phyloP scores from a whole-genome alignment of 1,140 invertebrate species.

The Centruroides vittatus region DNA sequence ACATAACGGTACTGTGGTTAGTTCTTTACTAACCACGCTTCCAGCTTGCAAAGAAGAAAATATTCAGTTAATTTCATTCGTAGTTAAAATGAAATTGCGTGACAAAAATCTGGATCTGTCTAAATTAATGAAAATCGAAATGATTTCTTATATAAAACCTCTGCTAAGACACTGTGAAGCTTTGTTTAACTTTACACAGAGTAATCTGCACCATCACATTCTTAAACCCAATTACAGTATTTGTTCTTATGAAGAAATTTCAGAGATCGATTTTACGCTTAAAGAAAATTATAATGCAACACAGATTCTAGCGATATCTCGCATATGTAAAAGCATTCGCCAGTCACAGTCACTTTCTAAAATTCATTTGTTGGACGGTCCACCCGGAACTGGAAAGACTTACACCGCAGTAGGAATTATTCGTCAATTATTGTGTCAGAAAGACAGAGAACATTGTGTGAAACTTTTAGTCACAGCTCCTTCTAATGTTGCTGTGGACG shows the following conservation, averaged over 20 bases:
- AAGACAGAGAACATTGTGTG: slow-evolving; percentile 12
- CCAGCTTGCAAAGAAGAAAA: not conserved
- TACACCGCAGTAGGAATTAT: slow-evolving; percentile 48
- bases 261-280: too few species aligned
- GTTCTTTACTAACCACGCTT: not conserved
- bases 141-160: slow-evolving; percentile 2
- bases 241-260: too few species aligned
- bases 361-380: slow-evolving; percentile 50
- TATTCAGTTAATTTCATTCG: not conserved
- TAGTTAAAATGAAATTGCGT: slow-evolving; percentile 1
- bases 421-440: slow-evolving; percentile 34
- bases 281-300: slow-evolving; percentile 24
- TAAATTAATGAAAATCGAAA: slow-evolving; percentile 2
- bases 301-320: slow-evolving; percentile 38
- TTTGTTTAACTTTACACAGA: too few species aligned
- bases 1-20: not conserved
- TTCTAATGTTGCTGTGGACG: slow-evolving; percentile 68
- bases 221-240: too few species aligned
- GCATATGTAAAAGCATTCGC: slow-evolving; percentile 27
- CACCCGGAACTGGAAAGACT: slow-evolving; percentile 51
- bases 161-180: not conserved
- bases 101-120: slow-evolving; percentile 3
- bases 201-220: too few species aligned
- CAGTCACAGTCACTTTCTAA: slow-evolving; percentile 27
- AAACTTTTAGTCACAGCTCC: slow-evolving; percentile 58